These are phyloP conservation scores for Agelastica alni DNA, from an alignment of 2,888 invertebrate genomes.

Conservation along the genomic window DNA sequence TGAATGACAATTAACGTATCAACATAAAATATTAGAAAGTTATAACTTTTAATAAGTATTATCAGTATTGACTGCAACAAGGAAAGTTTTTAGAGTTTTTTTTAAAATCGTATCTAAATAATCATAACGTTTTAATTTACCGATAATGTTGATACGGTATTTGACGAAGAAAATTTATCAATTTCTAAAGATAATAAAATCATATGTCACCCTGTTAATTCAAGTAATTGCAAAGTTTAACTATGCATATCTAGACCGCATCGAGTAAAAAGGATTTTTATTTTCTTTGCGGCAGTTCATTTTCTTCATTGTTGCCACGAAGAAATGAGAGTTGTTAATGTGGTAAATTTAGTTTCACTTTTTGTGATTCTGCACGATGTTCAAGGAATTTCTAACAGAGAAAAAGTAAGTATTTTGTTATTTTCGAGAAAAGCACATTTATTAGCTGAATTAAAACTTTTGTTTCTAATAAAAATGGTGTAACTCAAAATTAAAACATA, in stretches of 20 bases:
- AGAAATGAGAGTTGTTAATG: slow-evolving; percentile 15
- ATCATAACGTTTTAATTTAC: too few species aligned
- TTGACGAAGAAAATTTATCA: slow-evolving; percentile 1
- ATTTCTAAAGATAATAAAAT: slow-evolving; percentile 12
- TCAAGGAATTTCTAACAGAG: slow-evolving; percentile 16
- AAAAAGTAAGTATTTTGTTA: slow-evolving; percentile 16
- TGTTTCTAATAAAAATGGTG: not conserved
- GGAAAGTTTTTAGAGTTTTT: too few species aligned
- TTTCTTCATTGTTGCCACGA: slow-evolving; percentile 5
- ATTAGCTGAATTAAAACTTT: not conserved
- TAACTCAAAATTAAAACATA: too few species aligned
- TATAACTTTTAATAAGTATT: too few species aligned
- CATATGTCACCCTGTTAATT: not conserved
- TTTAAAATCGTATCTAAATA: too few species aligned
- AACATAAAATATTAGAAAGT: too few species aligned
- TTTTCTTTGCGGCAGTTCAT: slow-evolving; percentile 13
- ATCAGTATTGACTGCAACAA: too few species aligned
- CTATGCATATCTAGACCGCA: slow-evolving; percentile 48
- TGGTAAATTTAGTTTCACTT: slow-evolving; percentile 12
- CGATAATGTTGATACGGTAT: too few species aligned
- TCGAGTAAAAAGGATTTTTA: slow-evolving; percentile 34
- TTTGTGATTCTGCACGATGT: slow-evolving; percentile 4
- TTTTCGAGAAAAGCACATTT: not conserved
- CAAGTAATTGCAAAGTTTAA: slow-evolving; percentile 27
- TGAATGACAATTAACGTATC: too few species aligned